Percentiles rank a stretch among this genome's conserved stretches.
Conservation (phyloP, 2,888 invertebrate species). For the Cryptus armator region DNA sequence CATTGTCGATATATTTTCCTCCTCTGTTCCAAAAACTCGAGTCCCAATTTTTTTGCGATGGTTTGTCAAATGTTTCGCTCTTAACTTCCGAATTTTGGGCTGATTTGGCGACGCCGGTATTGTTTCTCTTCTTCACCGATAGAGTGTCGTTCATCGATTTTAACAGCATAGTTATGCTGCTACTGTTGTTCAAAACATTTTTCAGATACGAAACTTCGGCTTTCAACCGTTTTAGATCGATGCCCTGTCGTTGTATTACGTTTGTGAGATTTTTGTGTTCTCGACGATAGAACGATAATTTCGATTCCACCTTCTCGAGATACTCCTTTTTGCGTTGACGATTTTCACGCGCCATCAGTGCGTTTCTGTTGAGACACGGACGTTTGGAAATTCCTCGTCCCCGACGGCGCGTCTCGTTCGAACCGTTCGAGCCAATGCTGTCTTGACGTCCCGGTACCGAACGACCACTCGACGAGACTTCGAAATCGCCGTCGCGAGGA, state of each 20-base stretch:
- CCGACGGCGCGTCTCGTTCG: conserved; percentile 68
- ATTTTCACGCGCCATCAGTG: conserved; percentile 88
- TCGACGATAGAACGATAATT: conserved; percentile 84
- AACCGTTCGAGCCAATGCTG: conserved; percentile 22
- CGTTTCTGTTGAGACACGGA: conserved; percentile 86
- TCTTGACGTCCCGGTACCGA: conserved; percentile 18
- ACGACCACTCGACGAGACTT: conserved; percentile 42
- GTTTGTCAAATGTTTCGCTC: not conserved
- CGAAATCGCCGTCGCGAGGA: conserved; percentile 38
- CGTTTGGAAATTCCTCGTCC: conserved; percentile 80
- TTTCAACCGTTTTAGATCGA: conserved; percentile 85
- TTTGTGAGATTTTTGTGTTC: conserved; percentile 86
- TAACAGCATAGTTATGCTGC: conserved; percentile 86
- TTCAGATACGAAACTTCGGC: conserved; percentile 87
- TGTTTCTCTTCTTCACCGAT: not conserved
- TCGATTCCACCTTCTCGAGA: conserved; percentile 86
- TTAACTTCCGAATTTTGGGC: not conserved
- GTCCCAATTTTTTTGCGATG: not conserved
- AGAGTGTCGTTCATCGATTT: conserved; percentile 83
- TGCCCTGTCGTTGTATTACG: conserved; percentile 85
- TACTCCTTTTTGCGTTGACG: conserved; percentile 88
- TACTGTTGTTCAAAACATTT: conserved; percentile 86
- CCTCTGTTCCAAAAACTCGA: conserved; percentile 2
- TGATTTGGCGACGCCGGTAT: not conserved
- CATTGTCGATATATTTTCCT: conserved; percentile 1